Conservation (phyloP, 2,113 vertebrate genomes). For the Camelus dromedarius region DNA sequence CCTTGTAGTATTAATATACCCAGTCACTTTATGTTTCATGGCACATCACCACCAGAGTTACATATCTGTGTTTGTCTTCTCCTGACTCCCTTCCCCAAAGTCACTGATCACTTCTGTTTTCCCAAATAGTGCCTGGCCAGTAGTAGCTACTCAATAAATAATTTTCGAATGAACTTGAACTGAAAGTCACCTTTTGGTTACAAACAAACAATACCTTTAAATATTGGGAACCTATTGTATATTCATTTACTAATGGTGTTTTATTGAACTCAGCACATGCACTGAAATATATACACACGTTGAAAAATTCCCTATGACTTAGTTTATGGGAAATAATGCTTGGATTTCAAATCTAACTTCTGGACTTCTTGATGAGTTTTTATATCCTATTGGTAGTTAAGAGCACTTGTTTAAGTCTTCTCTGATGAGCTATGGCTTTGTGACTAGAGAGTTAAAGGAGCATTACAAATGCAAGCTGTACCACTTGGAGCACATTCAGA, state of each 20-base stretch:
- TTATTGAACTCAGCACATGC: not conserved
- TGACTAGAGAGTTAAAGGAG: constrained; percentile 33
- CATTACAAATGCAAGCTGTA: not conserved
- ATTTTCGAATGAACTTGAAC: constrained; percentile 21
- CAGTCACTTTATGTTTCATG: not conserved
- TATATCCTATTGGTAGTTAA: not conserved
- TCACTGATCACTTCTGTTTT: not conserved
- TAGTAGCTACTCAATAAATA: constrained; percentile 15
- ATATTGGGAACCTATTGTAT: constrained; percentile 9
- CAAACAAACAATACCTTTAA: constrained; percentile 23
- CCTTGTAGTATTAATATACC: not conserved
- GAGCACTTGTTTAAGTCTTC: constrained; percentile 9
- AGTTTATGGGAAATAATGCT: constrained; percentile 5
- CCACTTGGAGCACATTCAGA: constrained; percentile 42
- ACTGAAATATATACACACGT: not conserved
- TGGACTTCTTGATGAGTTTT: not conserved
- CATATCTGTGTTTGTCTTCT: not conserved
- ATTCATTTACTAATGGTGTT: not conserved
- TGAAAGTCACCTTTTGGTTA: constrained; percentile 33
- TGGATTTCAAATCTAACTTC: constrained; percentile 27
- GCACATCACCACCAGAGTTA: not conserved
- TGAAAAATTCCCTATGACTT: constrained; percentile 17
- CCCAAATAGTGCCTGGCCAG: not conserved
- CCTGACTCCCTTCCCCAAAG: not conserved
- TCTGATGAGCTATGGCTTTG: not conserved